Conservation (phyloP, 2,797 vertebrate species). For the Protonibea diacanthus region DNA sequence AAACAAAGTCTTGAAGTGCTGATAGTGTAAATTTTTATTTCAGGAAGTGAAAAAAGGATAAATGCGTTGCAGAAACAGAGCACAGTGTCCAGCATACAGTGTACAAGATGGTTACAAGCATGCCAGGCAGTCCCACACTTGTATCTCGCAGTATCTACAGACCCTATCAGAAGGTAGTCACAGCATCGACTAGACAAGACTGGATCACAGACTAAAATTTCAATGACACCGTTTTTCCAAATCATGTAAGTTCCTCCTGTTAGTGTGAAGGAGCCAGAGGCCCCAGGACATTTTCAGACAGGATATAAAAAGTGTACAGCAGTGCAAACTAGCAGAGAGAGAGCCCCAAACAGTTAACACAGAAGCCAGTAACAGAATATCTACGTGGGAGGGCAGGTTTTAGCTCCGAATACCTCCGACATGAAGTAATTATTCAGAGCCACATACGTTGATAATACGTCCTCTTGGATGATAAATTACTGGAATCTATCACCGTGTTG, state of each 20-base stretch:
- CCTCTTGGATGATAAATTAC: slow-evolving; percentile 15
- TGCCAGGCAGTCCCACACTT: slow-evolving; percentile 60
- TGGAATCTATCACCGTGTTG: not conserved
- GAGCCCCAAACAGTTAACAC: slow-evolving; percentile 47
- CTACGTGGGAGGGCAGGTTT: slow-evolving; percentile 19
- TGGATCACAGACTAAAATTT: slow-evolving; percentile 4
- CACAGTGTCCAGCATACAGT: slow-evolving; percentile 71
- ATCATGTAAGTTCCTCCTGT: slow-evolving; percentile 26
- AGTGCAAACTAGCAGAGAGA: slow-evolving; percentile 74
- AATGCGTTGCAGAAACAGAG: slow-evolving; percentile 72
- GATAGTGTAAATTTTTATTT: slow-evolving; percentile 73
- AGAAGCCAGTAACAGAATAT: slow-evolving; percentile 19
- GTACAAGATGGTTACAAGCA: slow-evolving; percentile 74
- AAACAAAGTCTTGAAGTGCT: slow-evolving; percentile 38
- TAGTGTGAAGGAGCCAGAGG: slow-evolving; percentile 38
- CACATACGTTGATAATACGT: slow-evolving; percentile 11
- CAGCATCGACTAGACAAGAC: slow-evolving; percentile 45
- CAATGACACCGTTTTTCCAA: slow-evolving; percentile 23
- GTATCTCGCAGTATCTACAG: slow-evolving; percentile 55
- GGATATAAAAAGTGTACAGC: slow-evolving; percentile 51
- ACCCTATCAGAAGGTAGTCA: slow-evolving; percentile 47
- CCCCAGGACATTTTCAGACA: slow-evolving; percentile 55
- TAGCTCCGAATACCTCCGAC: not conserved
- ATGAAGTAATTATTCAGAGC: slow-evolving; percentile 23
- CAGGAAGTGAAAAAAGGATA: slow-evolving; percentile 77